These are phyloP conservation scores for Ailurus styani DNA, from an alignment of 2,113 vertebrate species.

Conservation along the genomic window DNA sequence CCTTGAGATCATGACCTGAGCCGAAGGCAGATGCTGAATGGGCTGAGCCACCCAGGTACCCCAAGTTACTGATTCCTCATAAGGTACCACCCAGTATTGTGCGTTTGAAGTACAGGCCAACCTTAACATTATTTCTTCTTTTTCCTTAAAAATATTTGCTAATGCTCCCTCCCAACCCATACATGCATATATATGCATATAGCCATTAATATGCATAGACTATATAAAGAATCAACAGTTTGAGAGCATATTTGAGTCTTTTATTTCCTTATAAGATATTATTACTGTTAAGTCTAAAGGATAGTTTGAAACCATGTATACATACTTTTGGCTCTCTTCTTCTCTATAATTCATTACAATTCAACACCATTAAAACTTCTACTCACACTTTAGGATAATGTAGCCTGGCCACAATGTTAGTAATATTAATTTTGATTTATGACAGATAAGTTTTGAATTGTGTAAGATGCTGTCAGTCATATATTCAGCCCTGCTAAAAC, in stretches of 20 bases:
- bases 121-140: neutral
- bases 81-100: too few species aligned
- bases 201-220: neutral
- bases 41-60: neutral
- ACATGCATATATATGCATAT: neutral
- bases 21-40: fast-evolving
- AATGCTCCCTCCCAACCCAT: neutral
- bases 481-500: neutral
- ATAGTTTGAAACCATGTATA: neutral
- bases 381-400: neutral
- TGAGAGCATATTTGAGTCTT: neutral
- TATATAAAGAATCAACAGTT: neutral
- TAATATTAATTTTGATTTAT: neutral
- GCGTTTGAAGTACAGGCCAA: neutral
- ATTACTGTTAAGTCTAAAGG: neutral
- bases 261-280: neutral
- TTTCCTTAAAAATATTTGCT: neutral
- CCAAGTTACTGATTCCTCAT: neutral
- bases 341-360: neutral
- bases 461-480: neutral
- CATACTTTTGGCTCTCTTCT: neutral
- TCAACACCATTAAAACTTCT: neutral
- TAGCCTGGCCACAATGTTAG: neutral
- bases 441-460: neutral
- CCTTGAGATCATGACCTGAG: neutral